These are phyloP conservation scores for Minunthozetes semirufus DNA, from an alignment of 2,888 invertebrate species.

Conservation along the genomic window DNA sequence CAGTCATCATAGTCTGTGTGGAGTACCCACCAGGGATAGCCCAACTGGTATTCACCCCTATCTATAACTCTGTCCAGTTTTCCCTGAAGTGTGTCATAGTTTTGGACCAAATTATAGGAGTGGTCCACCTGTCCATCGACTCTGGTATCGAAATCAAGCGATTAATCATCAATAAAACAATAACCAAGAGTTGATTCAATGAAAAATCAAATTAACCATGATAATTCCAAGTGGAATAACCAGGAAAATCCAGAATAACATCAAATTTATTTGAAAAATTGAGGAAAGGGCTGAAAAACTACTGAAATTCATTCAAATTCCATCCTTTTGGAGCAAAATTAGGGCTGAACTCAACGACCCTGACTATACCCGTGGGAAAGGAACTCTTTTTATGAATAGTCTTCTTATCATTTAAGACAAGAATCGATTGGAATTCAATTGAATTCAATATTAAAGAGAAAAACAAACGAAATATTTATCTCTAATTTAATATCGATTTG, in stretches of 20 bases:
- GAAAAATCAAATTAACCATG: too few relatives aligned
- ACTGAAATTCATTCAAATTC: too few relatives aligned
- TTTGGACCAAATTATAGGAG: slow-evolving; percentile 2
- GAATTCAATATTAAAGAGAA: not conserved
- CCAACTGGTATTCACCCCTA: slow-evolving; percentile 3
- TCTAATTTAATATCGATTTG: not conserved
- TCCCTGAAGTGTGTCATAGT: slow-evolving; percentile 15
- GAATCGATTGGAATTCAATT: not conserved
- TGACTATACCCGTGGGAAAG: too few relatives aligned
- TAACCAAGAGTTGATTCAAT: not conserved
- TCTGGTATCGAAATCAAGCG: too few relatives aligned
- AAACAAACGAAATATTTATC: not conserved
- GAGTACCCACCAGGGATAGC: slow-evolving; percentile 14
- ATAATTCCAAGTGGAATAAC: too few relatives aligned
- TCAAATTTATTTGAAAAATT: too few relatives aligned
- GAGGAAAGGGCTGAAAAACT: too few relatives aligned
- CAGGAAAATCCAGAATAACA: too few relatives aligned
- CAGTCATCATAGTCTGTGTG: not conserved
- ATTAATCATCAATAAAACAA: not conserved
- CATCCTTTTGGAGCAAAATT: too few relatives aligned
- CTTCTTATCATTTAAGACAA: not conserved
- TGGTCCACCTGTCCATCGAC: not conserved
- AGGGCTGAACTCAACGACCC: too few relatives aligned
- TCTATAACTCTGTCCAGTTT: slow-evolving; percentile 6
- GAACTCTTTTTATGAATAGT: not conserved